phyloP scores from a whole-genome alignment of 2,888 invertebrate species.

The Alentia gelatinosa region DNA sequence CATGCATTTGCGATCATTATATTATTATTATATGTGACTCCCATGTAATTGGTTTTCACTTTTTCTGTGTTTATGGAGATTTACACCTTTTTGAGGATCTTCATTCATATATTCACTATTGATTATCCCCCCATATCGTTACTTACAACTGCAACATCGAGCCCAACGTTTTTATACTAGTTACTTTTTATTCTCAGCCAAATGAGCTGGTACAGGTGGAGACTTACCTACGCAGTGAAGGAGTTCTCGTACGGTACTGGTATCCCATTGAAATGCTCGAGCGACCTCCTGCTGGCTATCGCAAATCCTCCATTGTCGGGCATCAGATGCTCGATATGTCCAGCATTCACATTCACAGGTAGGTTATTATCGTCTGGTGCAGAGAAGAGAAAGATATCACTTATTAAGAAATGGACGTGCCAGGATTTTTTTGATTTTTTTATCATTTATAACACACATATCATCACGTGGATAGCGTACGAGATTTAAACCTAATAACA shows the following conservation, averaged over 20 bases:
- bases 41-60: no score
- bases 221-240: conserved; percentile 79
- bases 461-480: no score
- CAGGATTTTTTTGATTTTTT: no score
- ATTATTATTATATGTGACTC: no score
- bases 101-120: no score
- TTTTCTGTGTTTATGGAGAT: neutral
- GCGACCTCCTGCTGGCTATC: conserved; percentile 76
- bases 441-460: no score
- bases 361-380: no score
- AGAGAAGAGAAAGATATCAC: no score
- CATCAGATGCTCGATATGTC: conserved; percentile 77
- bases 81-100: neutral
- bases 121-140: no score
- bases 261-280: conserved; percentile 80
- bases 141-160: no score
- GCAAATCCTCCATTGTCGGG: conserved; percentile 66
- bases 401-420: no score
- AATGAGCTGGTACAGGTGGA: conserved; percentile 80
- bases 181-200: conserved; percentile 65
- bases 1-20: neutral
- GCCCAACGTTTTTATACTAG: neutral
- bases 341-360: conserved; percentile 77
- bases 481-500: no score
- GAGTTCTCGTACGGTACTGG: conserved; percentile 80